Base-by-base conservation (phyloP, 1,140 invertebrate species). In the Leptestheria dahalacensis region DNA sequence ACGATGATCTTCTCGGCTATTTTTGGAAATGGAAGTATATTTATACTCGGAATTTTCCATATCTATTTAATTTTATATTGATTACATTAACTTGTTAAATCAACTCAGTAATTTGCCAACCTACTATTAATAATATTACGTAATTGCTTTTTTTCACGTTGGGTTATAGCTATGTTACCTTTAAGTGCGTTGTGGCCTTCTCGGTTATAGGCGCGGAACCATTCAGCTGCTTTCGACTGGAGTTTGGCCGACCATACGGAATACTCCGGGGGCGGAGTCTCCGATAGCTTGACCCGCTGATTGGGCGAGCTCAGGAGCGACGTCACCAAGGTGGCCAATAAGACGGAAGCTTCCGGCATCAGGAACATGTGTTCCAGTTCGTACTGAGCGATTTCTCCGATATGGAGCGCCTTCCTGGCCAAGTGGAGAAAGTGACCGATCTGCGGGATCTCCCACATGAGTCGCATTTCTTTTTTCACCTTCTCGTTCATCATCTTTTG, bases 291-390 rank as follows among this genome's bases (percentile, higher is more conserved):
- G 57, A 59, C 47, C 24, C 69, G 61, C 54, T 64, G 60, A 61
- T 63, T 61, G 29, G 65, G 66, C 24, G 66, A 58, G 41, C 63
- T 64, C 33, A 55, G 53, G 3, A 55, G 33, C 26, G 53, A 55
- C 0, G 79, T 80, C 78, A 82, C 81, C 1, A 81, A 72, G 48
- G 69, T 68, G 20, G 75, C 72, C 56, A 82, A 67, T 41, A 75
- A 74, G 59, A 73, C 73, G 0, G 78, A 80, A 49, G 77, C 76
- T 62, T 73, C 70, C 18, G 79, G 75, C 66, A 81, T 75, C n/a
- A 77, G 64, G 11, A 82, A 68, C 71, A 78, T 78, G 28, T 79
- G 72, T 67, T 82, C 80, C 33, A 81, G 68, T 65, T 82, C 79
- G 61, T 77, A 81, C 68, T 79, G 75, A 0, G 78, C 72, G 21